Conservation (phyloP, 2,113 vertebrate genomes). For the Eupsittula cactorum region DNA sequence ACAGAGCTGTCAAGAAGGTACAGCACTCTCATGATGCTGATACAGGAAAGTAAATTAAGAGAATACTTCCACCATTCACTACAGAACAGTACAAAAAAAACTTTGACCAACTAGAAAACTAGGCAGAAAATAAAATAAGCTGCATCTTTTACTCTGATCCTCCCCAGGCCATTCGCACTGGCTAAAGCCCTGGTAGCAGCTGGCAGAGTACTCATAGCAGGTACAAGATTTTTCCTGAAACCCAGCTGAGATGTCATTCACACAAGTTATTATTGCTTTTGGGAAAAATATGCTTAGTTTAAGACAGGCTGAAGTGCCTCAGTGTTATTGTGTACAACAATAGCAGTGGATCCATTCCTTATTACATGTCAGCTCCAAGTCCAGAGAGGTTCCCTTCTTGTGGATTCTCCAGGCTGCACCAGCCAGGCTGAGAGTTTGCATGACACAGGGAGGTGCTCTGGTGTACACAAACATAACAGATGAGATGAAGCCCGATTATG, state of each 20-base stretch:
- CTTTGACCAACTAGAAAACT: background rate
- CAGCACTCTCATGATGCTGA: background rate
- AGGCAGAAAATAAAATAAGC: background rate
- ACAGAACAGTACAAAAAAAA: background rate
- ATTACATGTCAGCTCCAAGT: background rate
- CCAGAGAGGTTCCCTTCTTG: background rate
- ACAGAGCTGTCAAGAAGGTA: background rate
- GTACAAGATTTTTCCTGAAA: background rate
- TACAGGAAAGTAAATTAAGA: background rate
- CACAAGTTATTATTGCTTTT: background rate
- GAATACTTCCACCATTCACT: background rate
- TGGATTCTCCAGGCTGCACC: background rate
- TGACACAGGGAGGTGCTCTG: background rate
- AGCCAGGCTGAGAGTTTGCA: background rate
- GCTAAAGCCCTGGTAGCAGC: background rate
- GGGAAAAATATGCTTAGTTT: background rate
- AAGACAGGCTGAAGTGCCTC: background rate
- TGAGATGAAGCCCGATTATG: background rate
- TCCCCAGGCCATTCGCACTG: background rate
- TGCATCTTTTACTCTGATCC: background rate
- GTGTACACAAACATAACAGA: background rate
- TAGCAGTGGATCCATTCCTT: background rate
- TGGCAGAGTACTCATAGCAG: background rate
- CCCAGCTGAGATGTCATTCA: background rate
- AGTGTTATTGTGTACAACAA: background rate